These are phyloP conservation scores for Cetonia aurata DNA, from an alignment of 2,888 invertebrate genomes.

Conservation along the genomic window DNA sequence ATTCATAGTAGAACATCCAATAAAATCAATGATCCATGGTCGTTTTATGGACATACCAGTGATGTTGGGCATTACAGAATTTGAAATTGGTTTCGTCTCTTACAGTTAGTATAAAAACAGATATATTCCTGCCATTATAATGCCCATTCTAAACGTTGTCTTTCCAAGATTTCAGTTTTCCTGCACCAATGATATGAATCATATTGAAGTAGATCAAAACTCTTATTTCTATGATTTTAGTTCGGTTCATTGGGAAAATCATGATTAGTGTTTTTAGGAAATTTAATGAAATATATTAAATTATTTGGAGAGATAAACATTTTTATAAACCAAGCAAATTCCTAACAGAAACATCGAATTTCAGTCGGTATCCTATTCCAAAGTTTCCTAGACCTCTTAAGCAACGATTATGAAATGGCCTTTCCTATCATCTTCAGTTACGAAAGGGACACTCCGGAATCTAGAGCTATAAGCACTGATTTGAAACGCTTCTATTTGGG, in stretches of 20 bases:
- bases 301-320: too few relatives aligned
- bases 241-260: too few relatives aligned
- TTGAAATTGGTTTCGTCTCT: conserved; percentile 75
- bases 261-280: too few relatives aligned
- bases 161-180: too few relatives aligned
- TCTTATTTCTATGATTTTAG: too few relatives aligned
- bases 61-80: conserved; percentile 74
- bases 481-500: conserved; percentile 69
- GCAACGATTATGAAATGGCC: conserved; percentile 69
- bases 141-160: too few relatives aligned
- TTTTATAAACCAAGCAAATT: too few relatives aligned
- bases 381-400: conserved; percentile 7
- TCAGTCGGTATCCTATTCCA: conserved; percentile 9
- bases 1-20: conserved; percentile 73
- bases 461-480: conserved; percentile 68
- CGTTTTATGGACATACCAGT: conserved; percentile 72
- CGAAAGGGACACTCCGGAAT: conserved; percentile 70
- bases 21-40: conserved; percentile 69
- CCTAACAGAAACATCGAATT: too few relatives aligned
- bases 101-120: conserved; percentile 67
- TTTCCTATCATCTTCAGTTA: conserved; percentile 77
- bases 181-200: too few relatives aligned
- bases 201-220: too few relatives aligned
- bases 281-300: too few relatives aligned
- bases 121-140: not conserved